Base-by-base conservation (phyloP, 2,888 invertebrate species). In the Cinara cedri region DNA sequence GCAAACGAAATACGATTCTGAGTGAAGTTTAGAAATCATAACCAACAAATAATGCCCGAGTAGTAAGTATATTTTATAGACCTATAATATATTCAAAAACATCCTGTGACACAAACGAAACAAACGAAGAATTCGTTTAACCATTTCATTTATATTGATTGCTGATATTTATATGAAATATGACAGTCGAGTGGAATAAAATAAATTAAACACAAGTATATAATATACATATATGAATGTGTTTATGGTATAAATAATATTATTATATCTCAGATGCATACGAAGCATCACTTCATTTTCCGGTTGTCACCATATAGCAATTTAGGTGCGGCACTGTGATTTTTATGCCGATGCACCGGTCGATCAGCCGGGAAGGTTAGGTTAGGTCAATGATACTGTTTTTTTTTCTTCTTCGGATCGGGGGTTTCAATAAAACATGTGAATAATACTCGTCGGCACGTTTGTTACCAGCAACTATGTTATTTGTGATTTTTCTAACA, bases 201-300 rank as follows among this genome's bases (percentile, higher is more conserved):
- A 24, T 72, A 19, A 49, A 24, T 72, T 49, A 60, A 49, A 62
- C 14, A 26, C 1, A 4, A 60, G 46, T 72, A 72, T n/a, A n/a
- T n/a, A n/a, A n/a, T n/a, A n/a, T n/a, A n/a, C n/a, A n/a, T n/a
- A n/a, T n/a, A n/a, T 14, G 49, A 26, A 21, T 21, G 51, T 42
- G 24, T 54, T 63, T 74, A 51, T 51, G 42, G 26, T 62, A 49
- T 24, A 3, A 24, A 66, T 44, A 16, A 51, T 34, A 21, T 19
- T 16, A 21, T 21, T 55, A 34, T 16, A 34, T 9, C 16, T 66
- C 24, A 3, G 11, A 51, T n/a, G n/a, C 26, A 21, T 71, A 21
- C 42, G 16, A 3, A 24, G n/a, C n/a, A n/a, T n/a, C 16, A 78
- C 49, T 78, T 78, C 26, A 51, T 78, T 78, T 70, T 60, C 57